phyloP scores from a whole-genome alignment of 2,888 invertebrate genomes.

The Machimus rusticus region DNA sequence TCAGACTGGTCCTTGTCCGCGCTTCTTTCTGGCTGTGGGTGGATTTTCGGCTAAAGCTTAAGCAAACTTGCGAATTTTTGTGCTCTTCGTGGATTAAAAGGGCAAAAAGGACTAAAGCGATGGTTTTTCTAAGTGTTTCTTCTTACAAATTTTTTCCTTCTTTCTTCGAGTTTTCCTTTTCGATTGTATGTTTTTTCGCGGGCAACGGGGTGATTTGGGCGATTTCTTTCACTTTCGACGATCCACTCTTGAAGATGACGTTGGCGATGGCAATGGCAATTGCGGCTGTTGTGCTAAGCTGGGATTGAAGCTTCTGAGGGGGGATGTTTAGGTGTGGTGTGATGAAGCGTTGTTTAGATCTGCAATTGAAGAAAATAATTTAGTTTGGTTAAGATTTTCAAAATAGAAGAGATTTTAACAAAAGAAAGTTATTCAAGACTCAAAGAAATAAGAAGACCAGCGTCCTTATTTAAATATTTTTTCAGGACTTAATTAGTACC shows the following conservation, averaged over 20 bases:
- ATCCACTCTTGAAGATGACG: not conserved
- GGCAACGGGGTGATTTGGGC: not conserved
- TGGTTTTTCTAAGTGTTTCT: not conserved
- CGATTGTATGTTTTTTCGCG: not conserved
- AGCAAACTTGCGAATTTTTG: not conserved
- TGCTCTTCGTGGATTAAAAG: not conserved
- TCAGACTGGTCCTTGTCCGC: not conserved
- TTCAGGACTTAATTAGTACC: too few relatives aligned
- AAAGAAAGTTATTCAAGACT: too few relatives aligned
- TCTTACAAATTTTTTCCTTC: not conserved
- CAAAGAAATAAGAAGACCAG: too few relatives aligned
- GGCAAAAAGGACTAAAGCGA: not conserved
- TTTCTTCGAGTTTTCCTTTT: not conserved
- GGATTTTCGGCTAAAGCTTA: conserved; percentile 2
- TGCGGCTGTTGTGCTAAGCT: conserved; percentile 33
- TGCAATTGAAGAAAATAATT: not conserved
- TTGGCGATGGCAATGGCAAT: not conserved
- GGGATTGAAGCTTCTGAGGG: conserved; percentile 32
- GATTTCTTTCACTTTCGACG: not conserved
- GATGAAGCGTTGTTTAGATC: conserved; percentile 35
- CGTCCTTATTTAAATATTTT: too few relatives aligned
- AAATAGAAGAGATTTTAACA: not conserved
- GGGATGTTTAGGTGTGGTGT: conserved; percentile 20
- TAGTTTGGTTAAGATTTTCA: not conserved
- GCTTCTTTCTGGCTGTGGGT: not conserved